Evolutionary conservation across 2,113 vertebrate genomes (phyloP).

Genomic region (Saimiri boliviensis): DNA sequence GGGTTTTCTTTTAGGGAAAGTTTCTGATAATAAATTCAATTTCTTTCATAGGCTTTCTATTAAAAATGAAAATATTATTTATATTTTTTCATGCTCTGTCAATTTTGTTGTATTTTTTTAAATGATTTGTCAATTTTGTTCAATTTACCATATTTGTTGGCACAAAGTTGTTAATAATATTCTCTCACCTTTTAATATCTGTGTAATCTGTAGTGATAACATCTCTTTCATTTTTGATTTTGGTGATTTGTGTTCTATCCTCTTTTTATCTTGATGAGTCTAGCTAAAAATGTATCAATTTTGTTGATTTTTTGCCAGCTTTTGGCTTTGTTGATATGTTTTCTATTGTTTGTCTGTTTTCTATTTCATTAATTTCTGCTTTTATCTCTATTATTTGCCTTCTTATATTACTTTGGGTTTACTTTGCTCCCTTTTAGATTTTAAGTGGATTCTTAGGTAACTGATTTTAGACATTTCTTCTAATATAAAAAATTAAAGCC

Average conservation of each 20-base stretch:
- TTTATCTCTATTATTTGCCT: not conserved
- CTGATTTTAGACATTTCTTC: not conserved
- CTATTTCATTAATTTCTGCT: not conserved
- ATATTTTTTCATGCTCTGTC: too few species aligned
- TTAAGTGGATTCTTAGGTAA: not conserved
- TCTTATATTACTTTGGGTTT: not conserved
- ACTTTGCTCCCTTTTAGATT: not conserved
- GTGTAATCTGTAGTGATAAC: too few species aligned
- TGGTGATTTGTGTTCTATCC: not conserved
- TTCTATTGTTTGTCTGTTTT: not conserved
- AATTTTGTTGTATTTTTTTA: too few species aligned
- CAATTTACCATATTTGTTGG: too few species aligned
- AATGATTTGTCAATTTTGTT: too few species aligned
- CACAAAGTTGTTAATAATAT: too few species aligned
- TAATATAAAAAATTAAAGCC: conserved; percentile 14
- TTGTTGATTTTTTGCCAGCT: not conserved
- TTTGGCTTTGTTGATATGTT: not conserved
- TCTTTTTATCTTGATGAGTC: not conserved
- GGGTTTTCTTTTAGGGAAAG: too few species aligned
- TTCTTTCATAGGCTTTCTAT: too few species aligned
- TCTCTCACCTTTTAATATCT: too few species aligned
- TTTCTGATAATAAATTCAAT: too few species aligned
- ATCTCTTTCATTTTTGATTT: not conserved
- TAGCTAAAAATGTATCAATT: not conserved
- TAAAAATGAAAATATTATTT: too few species aligned